These are phyloP conservation scores for Sesia apiformis DNA, from an alignment of 2,888 invertebrate genomes.

Conservation along the genomic window DNA sequence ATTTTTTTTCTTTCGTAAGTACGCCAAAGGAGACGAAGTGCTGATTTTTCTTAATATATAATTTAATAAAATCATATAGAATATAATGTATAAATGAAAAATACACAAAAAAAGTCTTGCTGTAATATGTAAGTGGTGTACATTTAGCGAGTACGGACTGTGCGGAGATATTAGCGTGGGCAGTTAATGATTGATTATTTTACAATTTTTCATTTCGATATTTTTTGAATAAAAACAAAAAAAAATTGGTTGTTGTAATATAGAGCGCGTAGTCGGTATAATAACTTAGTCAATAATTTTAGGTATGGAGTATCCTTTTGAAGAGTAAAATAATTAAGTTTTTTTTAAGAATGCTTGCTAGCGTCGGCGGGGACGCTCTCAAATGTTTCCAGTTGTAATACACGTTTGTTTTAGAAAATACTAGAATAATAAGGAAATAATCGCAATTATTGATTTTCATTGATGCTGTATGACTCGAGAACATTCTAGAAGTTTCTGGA, in stretches of 20 bases:
- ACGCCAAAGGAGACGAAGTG: slow-evolving; percentile 64
- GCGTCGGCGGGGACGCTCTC: slow-evolving; percentile 20
- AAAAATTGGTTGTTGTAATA: slow-evolving; percentile 9
- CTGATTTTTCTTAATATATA: slow-evolving; percentile 9
- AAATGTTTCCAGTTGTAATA: slow-evolving; percentile 5
- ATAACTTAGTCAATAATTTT: slow-evolving; percentile 19
- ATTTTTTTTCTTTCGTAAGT: slow-evolving; percentile 56
- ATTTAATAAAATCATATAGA: too few species aligned
- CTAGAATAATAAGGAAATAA: background rate
- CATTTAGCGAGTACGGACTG: slow-evolving; percentile 13
- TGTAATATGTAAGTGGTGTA: slow-evolving; percentile 48
- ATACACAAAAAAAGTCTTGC: slow-evolving; percentile 28
- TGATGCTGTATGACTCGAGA: too few species aligned
- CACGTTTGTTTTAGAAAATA: background rate
- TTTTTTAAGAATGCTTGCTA: slow-evolving; percentile 49
- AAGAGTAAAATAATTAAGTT: slow-evolving; percentile 37
- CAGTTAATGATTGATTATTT: background rate
- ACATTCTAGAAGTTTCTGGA: too few species aligned
- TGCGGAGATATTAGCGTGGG: background rate
- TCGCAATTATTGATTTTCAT: background rate
- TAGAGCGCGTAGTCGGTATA: slow-evolving; percentile 17
- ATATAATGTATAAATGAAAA: slow-evolving; percentile 1
- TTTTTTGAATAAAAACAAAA: slow-evolving; percentile 16
- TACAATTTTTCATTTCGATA: slow-evolving; percentile 9
- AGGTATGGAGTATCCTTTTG: slow-evolving; percentile 17